A percentile compares a stretch with the other conserved stretches of the same genome.
phyloP scores from a whole-genome alignment of 2,888 invertebrate genomes.

The Girardia tigrina region DNA sequence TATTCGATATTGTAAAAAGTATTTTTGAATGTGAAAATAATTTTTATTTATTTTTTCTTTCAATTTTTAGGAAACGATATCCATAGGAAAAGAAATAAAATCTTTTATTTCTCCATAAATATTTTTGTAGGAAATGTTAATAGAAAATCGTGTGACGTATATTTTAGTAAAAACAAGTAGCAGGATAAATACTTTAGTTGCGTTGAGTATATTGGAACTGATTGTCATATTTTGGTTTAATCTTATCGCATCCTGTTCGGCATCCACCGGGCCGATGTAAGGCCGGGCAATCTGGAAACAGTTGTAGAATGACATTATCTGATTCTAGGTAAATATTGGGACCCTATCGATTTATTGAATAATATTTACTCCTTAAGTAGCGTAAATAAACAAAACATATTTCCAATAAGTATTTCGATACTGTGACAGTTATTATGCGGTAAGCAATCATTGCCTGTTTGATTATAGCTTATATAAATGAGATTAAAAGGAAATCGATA shows the following conservation, averaged over 20 bases:
- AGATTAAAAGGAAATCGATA: too few relatives aligned
- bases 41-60: too few relatives aligned
- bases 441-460: too few relatives aligned
- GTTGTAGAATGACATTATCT: slow-evolving; percentile 23
- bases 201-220: slow-evolving; percentile 20
- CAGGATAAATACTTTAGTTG: slow-evolving; percentile 15
- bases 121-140: too few relatives aligned
- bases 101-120: too few relatives aligned
- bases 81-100: too few relatives aligned
- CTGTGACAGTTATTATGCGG: not conserved
- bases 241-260: slow-evolving; percentile 23
- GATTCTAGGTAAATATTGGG: slow-evolving; percentile 23
- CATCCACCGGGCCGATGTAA: slow-evolving; percentile 19
- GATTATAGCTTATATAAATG: too few relatives aligned
- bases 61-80: too few relatives aligned
- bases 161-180: too few relatives aligned
- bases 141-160: too few relatives aligned
- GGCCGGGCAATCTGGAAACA: slow-evolving; percentile 10
- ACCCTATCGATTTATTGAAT: slow-evolving; percentile 23
- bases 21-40: too few relatives aligned
- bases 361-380: slow-evolving; percentile 23
- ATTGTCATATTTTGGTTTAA: slow-evolving; percentile 13
- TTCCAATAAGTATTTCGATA: slow-evolving; percentile 23
- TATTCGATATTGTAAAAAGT: too few relatives aligned
- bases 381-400: slow-evolving; percentile 20